Evolutionary conservation across 2,888 invertebrate genomes (phyloP).

Genomic region (Biston betularia): DNA sequence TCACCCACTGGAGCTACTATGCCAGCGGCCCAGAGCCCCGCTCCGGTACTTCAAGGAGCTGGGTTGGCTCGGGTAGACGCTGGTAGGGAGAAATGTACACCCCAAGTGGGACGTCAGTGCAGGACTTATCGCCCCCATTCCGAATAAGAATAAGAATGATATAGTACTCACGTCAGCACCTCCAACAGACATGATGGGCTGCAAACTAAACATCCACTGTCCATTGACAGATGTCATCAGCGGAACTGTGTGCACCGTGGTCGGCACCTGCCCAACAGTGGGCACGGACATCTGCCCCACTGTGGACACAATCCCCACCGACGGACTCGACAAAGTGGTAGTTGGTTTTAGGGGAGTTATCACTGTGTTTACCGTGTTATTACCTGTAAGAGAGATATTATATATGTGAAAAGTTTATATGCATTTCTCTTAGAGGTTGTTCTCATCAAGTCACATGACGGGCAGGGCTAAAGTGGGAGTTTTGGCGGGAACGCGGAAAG

Average conservation of each 20-base stretch:
- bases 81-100: no score
- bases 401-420: not conserved
- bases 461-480: no score
- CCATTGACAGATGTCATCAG: constrained; percentile 79
- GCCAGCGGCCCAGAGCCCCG: no score
- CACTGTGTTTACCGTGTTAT: constrained; percentile 61
- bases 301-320: constrained; percentile 25
- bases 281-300: constrained; percentile 51
- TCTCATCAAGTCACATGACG: no score
- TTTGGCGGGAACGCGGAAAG: no score
- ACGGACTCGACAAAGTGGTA: constrained; percentile 35
- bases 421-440: no score
- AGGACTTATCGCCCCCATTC: no score
- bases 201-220: constrained; percentile 80
- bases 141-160: no score
- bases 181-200: constrained; percentile 80
- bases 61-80: no score
- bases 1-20: no score
- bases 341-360: constrained; percentile 56
- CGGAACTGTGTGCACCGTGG: constrained; percentile 75
- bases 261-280: constrained; percentile 49
- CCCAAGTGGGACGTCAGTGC: no score
- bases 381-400: constrained; percentile 49
- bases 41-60: no score
- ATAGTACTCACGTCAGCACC: constrained; percentile 67